Percentiles rank a stretch among this genome's conserved stretches.
Evolutionary conservation across 2,113 vertebrate genomes (phyloP).

Genomic region (Elephas maximus): DNA sequence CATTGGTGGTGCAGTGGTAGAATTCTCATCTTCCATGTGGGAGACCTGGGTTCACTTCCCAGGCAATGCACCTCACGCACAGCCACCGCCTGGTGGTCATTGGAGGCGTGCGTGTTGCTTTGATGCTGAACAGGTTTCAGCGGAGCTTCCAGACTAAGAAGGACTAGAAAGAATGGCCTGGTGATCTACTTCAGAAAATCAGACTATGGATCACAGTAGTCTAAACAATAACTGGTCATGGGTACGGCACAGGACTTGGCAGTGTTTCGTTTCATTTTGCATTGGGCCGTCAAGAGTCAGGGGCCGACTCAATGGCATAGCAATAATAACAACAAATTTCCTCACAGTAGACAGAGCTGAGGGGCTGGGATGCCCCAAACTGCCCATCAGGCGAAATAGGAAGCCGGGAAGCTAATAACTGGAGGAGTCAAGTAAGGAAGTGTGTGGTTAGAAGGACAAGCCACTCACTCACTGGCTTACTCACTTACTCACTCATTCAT

Average conservation of each 20-base stretch:
- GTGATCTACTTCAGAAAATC: neutral
- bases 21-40: neutral
- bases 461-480: neutral
- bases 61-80: neutral
- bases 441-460: neutral
- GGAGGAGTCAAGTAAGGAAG: neutral
- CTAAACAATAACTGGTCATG: neutral
- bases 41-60: neutral
- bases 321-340: neutral
- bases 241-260: neutral
- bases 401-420: neutral
- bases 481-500: neutral
- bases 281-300: neutral
- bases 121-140: neutral
- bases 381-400: neutral
- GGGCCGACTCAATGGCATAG: neutral
- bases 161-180: neutral
- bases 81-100: neutral
- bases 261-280: neutral
- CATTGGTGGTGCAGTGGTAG: neutral
- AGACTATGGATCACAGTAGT: neutral
- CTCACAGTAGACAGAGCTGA: neutral
- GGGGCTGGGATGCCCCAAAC: neutral
- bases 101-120: neutral
- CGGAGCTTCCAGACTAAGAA: neutral